Conservation (phyloP, 2,113 vertebrate genomes). For the Columba livia region DNA sequence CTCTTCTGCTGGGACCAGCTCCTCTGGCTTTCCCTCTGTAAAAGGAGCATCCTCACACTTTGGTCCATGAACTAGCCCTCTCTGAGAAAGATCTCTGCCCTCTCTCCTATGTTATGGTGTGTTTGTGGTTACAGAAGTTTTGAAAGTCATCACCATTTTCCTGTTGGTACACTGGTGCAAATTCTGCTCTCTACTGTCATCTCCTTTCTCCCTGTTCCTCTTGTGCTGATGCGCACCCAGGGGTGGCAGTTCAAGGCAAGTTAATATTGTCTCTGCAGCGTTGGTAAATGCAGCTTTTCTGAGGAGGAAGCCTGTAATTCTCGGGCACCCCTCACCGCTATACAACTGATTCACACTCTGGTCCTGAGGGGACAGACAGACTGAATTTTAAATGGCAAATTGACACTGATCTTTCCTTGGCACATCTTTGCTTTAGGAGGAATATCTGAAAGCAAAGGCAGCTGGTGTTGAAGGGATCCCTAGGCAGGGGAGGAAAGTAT, state of each 20-base stretch:
- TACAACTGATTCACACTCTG: not conserved
- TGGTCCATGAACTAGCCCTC: not conserved
- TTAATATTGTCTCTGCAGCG: not conserved
- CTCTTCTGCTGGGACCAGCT: not conserved
- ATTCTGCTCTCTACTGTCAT: not conserved
- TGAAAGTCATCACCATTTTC: not conserved
- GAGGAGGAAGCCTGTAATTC: not conserved
- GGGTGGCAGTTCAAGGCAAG: not conserved
- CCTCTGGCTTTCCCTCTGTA: not conserved
- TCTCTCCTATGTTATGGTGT: not conserved
- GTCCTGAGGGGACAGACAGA: not conserved
- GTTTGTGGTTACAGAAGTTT: not conserved
- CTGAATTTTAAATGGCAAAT: not conserved
- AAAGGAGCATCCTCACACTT: not conserved
- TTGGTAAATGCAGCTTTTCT: not conserved
- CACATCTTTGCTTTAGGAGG: not conserved
- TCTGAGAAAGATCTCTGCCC: not conserved
- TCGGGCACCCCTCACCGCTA: not conserved
- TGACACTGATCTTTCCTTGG: not conserved
- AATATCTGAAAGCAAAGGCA: slow-evolving; percentile 23
- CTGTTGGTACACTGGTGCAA: not conserved
- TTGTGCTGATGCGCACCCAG: not conserved
- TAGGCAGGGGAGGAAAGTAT: not conserved
- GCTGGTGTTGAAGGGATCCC: not conserved
- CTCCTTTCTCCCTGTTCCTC: not conserved